Evolutionary conservation across 2,888 invertebrate genomes (phyloP).

Genomic region (Trissonchulus latispiculum): DNA sequence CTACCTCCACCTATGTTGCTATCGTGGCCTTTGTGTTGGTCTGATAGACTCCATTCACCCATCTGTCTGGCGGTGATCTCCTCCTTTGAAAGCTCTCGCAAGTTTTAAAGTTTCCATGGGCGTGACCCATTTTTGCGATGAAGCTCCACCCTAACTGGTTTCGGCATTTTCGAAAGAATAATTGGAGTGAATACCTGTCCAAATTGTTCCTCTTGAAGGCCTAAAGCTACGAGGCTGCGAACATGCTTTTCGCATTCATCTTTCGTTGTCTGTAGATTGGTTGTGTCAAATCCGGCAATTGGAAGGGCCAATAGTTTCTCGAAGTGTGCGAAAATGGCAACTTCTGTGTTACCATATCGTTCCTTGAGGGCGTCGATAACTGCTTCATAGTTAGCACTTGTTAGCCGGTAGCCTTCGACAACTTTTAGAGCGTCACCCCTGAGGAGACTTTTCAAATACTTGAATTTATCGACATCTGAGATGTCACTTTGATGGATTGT

Average conservation of each 20-base stretch:
- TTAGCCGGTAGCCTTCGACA: background rate
- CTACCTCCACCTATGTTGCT: no score
- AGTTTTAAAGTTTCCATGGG: background rate
- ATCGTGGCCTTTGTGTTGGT: no score
- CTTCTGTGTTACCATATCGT: no score
- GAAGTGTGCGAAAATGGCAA: no score
- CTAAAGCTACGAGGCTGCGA: background rate
- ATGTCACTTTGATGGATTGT: background rate
- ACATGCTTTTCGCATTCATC: slow-evolving; percentile 1
- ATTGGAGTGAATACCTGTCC: background rate
- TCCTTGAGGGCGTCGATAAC: background rate
- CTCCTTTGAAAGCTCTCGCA: background rate
- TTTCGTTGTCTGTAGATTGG: background rate
- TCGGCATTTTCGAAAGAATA: background rate
- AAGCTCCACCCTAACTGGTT: background rate
- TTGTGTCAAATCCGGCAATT: background rate
- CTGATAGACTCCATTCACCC: background rate
- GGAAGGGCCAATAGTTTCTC: background rate
- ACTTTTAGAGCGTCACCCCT: background rate
- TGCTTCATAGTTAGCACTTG: slow-evolving; percentile 1
- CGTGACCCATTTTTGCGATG: background rate
- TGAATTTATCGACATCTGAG: no score
- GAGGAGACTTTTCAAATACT: background rate
- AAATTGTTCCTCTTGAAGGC: background rate
- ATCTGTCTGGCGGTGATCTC: no score